Evolutionary conservation across 2,113 vertebrate species (phyloP).

Genomic region (Ia io): DNA sequence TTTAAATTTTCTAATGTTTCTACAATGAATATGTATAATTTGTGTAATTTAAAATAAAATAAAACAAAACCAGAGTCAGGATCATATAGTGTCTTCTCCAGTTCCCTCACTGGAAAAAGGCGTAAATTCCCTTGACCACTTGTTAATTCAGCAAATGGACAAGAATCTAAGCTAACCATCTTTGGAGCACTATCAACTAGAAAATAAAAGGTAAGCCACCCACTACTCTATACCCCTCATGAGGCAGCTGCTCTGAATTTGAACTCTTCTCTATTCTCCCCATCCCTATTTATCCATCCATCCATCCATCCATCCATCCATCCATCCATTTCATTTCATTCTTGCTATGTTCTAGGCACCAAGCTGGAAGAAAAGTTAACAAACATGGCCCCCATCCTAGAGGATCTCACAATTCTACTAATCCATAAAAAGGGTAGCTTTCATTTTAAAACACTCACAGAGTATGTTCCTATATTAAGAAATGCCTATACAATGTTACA

Average conservation of each 20-base stretch:
- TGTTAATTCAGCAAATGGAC: constrained; percentile 43
- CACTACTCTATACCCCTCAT: not conserved
- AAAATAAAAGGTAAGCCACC: constrained; percentile 29
- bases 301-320: not conserved
- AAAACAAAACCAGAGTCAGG: constrained; percentile 10
- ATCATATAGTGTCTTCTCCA: constrained; percentile 34
- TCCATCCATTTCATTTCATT: constrained; percentile 31
- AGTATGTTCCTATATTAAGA: constrained; percentile 9
- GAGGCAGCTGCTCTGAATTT: constrained; percentile 35
- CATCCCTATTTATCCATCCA: constrained; percentile 19
- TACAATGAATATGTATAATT: constrained; percentile 57
- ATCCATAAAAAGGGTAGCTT: constrained; percentile 36
- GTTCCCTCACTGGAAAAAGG: constrained; percentile 30
- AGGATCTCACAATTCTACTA: not conserved
- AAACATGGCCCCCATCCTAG: not conserved
- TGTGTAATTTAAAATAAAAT: constrained; percentile 50
- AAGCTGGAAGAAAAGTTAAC: constrained; percentile 26
- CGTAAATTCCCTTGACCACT: constrained; percentile 4
- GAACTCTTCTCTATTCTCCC: constrained; percentile 41
- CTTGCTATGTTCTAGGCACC: constrained; percentile 24
- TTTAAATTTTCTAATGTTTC: constrained; percentile 56
- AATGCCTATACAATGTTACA: constrained; percentile 39
- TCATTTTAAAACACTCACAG: constrained; percentile 45
- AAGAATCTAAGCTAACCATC: constrained; percentile 41
- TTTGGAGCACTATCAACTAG: constrained; percentile 36